Evolutionary conservation across 2,113 vertebrate genomes (phyloP), one percentile per base, ranked within the genome.

Genomic region (Hyaena hyaena): DNA sequence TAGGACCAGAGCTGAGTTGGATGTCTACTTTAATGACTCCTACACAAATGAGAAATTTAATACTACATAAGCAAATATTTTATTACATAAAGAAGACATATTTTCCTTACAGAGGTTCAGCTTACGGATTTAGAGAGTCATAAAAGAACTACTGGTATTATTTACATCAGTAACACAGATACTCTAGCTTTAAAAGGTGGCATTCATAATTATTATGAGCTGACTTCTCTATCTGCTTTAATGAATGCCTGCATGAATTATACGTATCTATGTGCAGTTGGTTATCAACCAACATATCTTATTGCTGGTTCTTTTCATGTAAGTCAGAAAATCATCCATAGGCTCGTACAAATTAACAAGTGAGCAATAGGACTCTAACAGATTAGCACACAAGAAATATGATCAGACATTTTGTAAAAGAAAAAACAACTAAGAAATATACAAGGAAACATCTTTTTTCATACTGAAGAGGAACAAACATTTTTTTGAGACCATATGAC

Each of bases 61-160:
- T 97, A 93, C 71, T 66, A 71, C 71, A 77, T 97, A 98, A 97
- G 96, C 90, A 98, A 97, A 98, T 98, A 95, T 96, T 97, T 92
- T 95, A 7, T 86, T 98, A 95, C 87, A 95, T 95, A 93, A 53
- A 84, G 82, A 97, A 92, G 92, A 31, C 26, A 5, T 96, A 97
- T 98, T 98, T 98, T 97, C 28, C 35, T 96, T 98, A 94, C 66
- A 88, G 97, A 96, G 96, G 69, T 95, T 97, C 48, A 90, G 66
- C 39, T 98, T 97, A 95, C 86, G 97, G 97, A 65, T 98, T 98
- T 94, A 97, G 76, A 84, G 83, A 88, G 95, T 95, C 97, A 97
- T 97, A 97, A 98, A 98, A 97, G 45, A 96, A 95, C 88, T 97
- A 77, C 83, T 97, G 53, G 39, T 94, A 97, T 94, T 63, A 98